Base-by-base conservation (phyloP, 37 sponge, comb jelly and placozoan species). In the Chondrilla cf. caribensis region DNA sequence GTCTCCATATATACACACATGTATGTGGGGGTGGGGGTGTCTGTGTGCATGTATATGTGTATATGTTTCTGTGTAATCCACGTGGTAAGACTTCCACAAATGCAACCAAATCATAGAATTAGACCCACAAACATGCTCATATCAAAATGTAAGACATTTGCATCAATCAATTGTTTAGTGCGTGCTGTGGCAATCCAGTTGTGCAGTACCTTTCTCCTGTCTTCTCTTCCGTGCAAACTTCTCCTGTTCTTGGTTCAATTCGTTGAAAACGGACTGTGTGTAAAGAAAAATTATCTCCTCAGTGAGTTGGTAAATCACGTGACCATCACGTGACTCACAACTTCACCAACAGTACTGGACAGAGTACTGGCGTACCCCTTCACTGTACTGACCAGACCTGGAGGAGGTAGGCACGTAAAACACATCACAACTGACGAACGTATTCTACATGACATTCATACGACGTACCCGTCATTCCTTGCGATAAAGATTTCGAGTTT, bases 221-320 rank as follows among this genome's bases (percentile, higher is more conserved):
- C 82, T 77, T 47, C 82, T 76, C 64, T 86, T 84, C 47, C 82
- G 70, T 26, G 59, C 80, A 87, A 96, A 96, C 81, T 90, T 86
- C 64, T 88, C 79, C 71, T 96, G 93, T 58, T 96, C 91, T 24
- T 81, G 58, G 17, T 90, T 79, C 73, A 96, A 96, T 54, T 96
- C 88, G 31, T 77, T 68, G 31, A 96, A n/a, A 35, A 96, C 58
- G 21, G 79, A 33, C 88, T 84, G 60, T 11, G 0, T 54, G 55
- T 73, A 32, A 28, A 22, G 15, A 19, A 14, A 70, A 19, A 41
- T 0, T 28, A 24, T 36, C 32, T 68, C 25, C 26, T 2, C 7
- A 43, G 72, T 47, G 0, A 51, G 7, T 29, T 54, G 8, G 32
- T 15, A 38, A 44, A 67, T 38, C 3, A 85, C 90, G 29, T 40